These are phyloP conservation scores for Pangasius sanitwongsei DNA, from an alignment of 2,797 vertebrate genomes.

Conservation along the genomic window DNA sequence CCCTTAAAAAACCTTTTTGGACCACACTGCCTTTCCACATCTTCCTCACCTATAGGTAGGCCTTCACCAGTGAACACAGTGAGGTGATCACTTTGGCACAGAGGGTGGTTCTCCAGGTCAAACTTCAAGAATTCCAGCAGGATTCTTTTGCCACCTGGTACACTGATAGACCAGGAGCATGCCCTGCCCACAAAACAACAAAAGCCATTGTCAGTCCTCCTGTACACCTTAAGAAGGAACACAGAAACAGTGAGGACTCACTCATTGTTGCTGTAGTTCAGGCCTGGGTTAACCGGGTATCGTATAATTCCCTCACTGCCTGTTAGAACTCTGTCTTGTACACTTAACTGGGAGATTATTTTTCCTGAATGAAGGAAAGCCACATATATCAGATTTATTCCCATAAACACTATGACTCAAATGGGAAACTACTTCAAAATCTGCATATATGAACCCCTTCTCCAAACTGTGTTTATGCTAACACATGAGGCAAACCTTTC, in stretches of 20 bases:
- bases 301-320: conserved; percentile 69
- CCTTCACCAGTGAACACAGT: conserved; percentile 65
- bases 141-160: conserved; percentile 67
- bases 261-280: conserved; percentile 78
- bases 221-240: not conserved
- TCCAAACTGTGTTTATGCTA: not conserved
- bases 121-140: conserved; percentile 76
- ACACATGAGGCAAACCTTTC: conserved; percentile 63
- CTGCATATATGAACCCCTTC: not conserved
- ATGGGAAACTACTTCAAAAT: not conserved
- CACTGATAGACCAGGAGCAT: conserved; percentile 77
- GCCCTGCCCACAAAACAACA: conserved; percentile 66
- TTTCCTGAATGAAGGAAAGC: not conserved
- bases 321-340: conserved; percentile 65
- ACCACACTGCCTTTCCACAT: not conserved
- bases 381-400: not conserved
- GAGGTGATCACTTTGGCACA: conserved; percentile 70
- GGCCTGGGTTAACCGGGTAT: conserved; percentile 70
- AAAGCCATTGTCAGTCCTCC: conserved; percentile 21
- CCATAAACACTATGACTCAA: not conserved
- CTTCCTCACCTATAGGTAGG: conserved; percentile 74
- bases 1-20: not conserved
- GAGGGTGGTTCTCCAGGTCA: conserved; percentile 74
- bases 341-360: conserved; percentile 67
- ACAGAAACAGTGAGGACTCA: conserved; percentile 63